phyloP scores from a whole-genome alignment of 2,797 vertebrate genomes.

The Orestias chungarensis region DNA sequence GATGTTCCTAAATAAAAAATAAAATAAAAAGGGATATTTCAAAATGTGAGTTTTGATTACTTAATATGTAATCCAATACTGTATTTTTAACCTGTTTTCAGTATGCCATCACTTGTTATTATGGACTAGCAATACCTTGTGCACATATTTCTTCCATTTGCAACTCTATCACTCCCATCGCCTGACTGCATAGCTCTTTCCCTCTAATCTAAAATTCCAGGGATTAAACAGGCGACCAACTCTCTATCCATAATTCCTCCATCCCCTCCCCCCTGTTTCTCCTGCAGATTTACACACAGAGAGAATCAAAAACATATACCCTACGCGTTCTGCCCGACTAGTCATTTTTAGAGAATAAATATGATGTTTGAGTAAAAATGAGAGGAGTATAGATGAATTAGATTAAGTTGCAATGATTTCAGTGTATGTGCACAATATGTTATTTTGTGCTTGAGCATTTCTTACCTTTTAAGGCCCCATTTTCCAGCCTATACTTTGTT shows the following conservation, averaged over 20 bases:
- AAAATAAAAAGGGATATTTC: not conserved
- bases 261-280: constrained; percentile 28
- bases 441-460: no score
- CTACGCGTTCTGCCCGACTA: constrained; percentile 51
- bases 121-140: not conserved
- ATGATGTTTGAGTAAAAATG: constrained; percentile 49
- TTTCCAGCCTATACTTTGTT: no score
- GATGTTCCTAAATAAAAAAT: not conserved
- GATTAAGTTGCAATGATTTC: constrained; percentile 65
- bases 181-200: constrained; percentile 64
- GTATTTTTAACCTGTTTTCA: not conserved
- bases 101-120: not conserved
- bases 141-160: constrained; percentile 20
- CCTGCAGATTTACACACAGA: constrained; percentile 22
- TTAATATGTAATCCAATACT: not conserved
- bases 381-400: constrained; percentile 61
- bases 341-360: constrained; percentile 64
- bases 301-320: constrained; percentile 15
- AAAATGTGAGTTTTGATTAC: no score
- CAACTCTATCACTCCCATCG: constrained; percentile 22
- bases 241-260: constrained; percentile 67
- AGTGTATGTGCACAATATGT: no score
- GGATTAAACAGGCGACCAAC: constrained; percentile 77
- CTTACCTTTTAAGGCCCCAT: no score
- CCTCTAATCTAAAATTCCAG: constrained; percentile 80